Evolutionary conservation across 2,113 vertebrate species (phyloP).

Genomic region (Lipophrys pholis): DNA sequence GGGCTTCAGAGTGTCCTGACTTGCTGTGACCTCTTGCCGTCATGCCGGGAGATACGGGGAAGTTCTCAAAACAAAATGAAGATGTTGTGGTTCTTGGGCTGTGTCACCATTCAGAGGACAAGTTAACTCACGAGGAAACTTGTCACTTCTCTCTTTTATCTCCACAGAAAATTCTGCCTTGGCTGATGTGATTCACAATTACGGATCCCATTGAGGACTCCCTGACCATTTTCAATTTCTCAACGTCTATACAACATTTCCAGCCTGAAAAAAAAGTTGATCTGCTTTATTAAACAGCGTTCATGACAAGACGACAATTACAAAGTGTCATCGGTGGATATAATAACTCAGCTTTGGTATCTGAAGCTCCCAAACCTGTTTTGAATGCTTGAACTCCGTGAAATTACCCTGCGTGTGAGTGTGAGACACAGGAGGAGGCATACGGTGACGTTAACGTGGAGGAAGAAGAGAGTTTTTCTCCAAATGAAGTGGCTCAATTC

Average conservation of each 20-base stretch:
- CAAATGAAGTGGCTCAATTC: too few species aligned
- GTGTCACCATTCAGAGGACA: constrained; percentile 7
- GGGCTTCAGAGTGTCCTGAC: constrained; percentile 18
- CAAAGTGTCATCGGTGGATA: neutral
- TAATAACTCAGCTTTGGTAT: neutral
- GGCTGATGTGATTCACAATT: neutral
- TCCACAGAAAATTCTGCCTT: neutral
- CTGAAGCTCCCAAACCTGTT: neutral
- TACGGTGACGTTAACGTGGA: too few species aligned
- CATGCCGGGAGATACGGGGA: neutral
- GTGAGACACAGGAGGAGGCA: too few species aligned
- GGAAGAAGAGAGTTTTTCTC: too few species aligned
- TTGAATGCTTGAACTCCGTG: neutral
- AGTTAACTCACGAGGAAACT: constrained; percentile 11
- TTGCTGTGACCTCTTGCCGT: constrained; percentile 7
- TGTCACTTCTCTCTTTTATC: neutral
- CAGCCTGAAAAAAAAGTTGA: too few species aligned
- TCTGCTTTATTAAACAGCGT: too few species aligned
- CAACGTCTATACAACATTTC: too few species aligned
- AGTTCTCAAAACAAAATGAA: constrained; percentile 38
- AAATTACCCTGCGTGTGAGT: too few species aligned
- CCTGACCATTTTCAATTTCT: neutral
- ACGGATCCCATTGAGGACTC: neutral
- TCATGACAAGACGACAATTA: too few species aligned
- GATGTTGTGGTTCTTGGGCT: constrained; percentile 1